These are phyloP conservation scores for Urocyon cinereoargenteus DNA, from an alignment of 2,797 vertebrate genomes.

Conservation along the genomic window DNA sequence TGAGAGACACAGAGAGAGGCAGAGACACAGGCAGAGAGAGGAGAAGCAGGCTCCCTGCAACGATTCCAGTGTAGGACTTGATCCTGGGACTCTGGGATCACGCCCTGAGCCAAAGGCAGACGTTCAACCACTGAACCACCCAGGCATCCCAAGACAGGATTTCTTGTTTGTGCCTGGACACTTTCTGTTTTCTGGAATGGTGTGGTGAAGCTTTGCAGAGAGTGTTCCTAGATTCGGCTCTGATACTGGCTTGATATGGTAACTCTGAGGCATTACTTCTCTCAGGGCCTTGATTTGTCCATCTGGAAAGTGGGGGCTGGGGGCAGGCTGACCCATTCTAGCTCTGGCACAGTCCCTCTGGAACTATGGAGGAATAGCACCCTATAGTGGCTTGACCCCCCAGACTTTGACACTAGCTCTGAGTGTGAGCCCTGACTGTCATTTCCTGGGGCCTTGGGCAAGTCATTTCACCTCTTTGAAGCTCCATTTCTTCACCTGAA, in stretches of 20 bases:
- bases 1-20: no score
- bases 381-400: neutral
- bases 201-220: neutral
- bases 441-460: neutral
- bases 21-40: no score
- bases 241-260: neutral
- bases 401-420: neutral
- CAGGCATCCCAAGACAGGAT: neutral
- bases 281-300: neutral
- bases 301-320: neutral
- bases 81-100: no score
- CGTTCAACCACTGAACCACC: no score
- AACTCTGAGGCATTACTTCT: neutral
- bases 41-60: no score
- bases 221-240: neutral
- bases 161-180: neutral
- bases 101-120: no score
- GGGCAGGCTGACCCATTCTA: neutral
- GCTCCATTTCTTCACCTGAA: neutral
- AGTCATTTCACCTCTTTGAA: slow-evolving; percentile 18
- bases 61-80: no score
- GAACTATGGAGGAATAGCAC: neutral
- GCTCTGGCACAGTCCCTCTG: neutral
- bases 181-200: slow-evolving; percentile 25
- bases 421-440: neutral